Evolutionary conservation across 2,888 invertebrate genomes (phyloP).

Genomic region (Volucella bombylans): DNA sequence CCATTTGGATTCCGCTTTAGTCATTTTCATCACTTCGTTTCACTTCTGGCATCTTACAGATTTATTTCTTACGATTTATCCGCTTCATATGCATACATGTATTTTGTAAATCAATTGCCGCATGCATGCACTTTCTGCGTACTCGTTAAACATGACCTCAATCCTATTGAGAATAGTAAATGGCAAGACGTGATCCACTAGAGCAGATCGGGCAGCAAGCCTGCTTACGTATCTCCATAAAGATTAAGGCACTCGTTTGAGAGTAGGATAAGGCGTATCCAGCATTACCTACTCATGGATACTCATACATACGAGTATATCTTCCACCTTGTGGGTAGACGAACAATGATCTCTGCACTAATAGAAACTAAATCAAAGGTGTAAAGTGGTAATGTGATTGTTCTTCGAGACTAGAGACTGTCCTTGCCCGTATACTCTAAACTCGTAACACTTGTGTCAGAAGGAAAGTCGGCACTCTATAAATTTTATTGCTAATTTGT

Average conservation of each 20-base stretch:
- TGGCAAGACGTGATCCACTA: slow-evolving; percentile 13
- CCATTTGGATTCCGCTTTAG: slow-evolving; percentile 25
- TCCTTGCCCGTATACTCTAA: slow-evolving; percentile 35
- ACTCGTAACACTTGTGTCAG: slow-evolving; percentile 4
- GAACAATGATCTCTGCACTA: slow-evolving; percentile 41
- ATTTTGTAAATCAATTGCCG: slow-evolving; percentile 26
- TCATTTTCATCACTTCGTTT: slow-evolving; percentile 18
- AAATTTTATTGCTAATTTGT: slow-evolving; percentile 45
- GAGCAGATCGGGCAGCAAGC: slow-evolving; percentile 7
- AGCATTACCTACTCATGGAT: background rate
- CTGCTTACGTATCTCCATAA: slow-evolving; percentile 4
- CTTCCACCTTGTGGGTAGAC: slow-evolving; percentile 15
- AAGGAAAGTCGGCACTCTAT: slow-evolving; percentile 28
- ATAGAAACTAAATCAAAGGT: slow-evolving; percentile 42
- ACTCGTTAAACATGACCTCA: slow-evolving; percentile 20
- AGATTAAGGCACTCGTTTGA: slow-evolving; percentile 25
- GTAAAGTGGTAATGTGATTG: slow-evolving; percentile 4
- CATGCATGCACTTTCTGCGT: slow-evolving; percentile 8
- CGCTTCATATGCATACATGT: slow-evolving; percentile 20
- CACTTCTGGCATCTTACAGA: slow-evolving; percentile 7
- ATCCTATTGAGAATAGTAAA: slow-evolving; percentile 31
- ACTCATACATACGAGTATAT: background rate
- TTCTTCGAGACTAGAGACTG: background rate
- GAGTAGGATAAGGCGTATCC: background rate
- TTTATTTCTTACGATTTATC: slow-evolving; percentile 50